Evolutionary conservation across 53 echinoderm and acorn worm species (phyloP).

Genomic region (Patiria pectinifera): DNA sequence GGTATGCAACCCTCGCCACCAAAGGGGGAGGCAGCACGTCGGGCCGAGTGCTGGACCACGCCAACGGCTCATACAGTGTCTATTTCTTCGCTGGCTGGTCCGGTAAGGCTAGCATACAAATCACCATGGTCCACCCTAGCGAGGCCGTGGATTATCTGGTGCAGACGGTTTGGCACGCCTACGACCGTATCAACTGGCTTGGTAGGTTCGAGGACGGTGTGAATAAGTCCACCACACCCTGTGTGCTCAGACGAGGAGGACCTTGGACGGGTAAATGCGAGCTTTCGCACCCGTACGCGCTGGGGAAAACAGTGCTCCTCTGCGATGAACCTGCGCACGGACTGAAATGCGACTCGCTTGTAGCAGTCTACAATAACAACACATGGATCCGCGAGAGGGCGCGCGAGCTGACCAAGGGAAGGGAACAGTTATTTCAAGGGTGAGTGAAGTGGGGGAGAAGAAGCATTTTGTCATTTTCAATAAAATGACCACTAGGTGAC

Average conservation of each 20-base stretch:
- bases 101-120: conserved; percentile 52
- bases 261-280: conserved; percentile 53
- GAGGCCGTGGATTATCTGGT: conserved; percentile 68
- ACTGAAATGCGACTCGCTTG: conserved; percentile 54
- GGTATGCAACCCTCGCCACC: conserved; percentile 39
- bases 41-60: conserved; percentile 66
- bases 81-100: conserved; percentile 79
- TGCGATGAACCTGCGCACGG: conserved; percentile 52
- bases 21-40: conserved; percentile 43
- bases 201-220: neutral
- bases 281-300: conserved; percentile 62
- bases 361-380: conserved; percentile 16
- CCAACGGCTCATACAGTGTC: conserved; percentile 79
- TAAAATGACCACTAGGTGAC: too few relatives aligned
- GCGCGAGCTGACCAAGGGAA: neutral
- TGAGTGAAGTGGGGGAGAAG: neutral
- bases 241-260: conserved; percentile 30
- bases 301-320: conserved; percentile 61
- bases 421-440: conserved; percentile 26
- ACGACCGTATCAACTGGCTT: conserved; percentile 30
- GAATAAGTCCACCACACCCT: conserved; percentile 17
- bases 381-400: conserved; percentile 2
- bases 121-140: conserved; percentile 75
- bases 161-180: conserved; percentile 25
- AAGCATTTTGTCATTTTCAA: too few relatives aligned